Base-by-base conservation (phyloP, 2,888 invertebrate genomes). In the Caenorhabditis angaria region DNA sequence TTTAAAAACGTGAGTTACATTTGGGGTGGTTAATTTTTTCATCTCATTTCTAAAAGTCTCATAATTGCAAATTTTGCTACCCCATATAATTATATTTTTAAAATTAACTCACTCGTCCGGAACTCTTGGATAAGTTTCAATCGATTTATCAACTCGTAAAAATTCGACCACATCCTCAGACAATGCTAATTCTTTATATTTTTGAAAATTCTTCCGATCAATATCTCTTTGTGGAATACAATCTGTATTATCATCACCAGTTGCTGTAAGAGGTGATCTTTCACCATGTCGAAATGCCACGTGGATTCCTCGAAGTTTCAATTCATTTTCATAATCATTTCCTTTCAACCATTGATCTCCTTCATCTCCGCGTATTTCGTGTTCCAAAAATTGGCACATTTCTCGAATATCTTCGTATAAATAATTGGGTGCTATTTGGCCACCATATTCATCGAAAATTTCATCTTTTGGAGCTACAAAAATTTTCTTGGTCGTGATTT, bases 301-400 rank as follows among this genome's bases (percentile, higher is more conserved):
- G 0, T 76, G 63, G 24, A 84, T 48, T 25, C 81, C 84, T 20
- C 76, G 64, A 10, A 84, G 55, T 48, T 63, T 61, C 28, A 72
- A 35, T 6, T 65, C 12, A 28, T 65, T 67, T 25, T 68, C 72
- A 54, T 72, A 67, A 32, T 71, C 62, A 50, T 72, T 68, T 61
- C 72, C 72, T 64, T 67, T 70, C 12, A 58, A 53, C 61, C 66
- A 74, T 24, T 62, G 58, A 35, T 71, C 65, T 10, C 80, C 83
- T 61, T 83, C 83, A n/a, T 63, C 61, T 27, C 83, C 83, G 3
- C 61, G 59, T 18, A 82, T 48, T 24, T 70, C 73, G 14, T 72
- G 65, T 64, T 84, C 84, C 51, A 82, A 70, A 64, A 75, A 84
- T 58, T 84, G 83, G 48, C 84, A 84, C 32, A 71, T 70, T 47